phyloP scores from a whole-genome alignment of 2,888 invertebrate genomes.

The Drosophila maculinotata region DNA sequence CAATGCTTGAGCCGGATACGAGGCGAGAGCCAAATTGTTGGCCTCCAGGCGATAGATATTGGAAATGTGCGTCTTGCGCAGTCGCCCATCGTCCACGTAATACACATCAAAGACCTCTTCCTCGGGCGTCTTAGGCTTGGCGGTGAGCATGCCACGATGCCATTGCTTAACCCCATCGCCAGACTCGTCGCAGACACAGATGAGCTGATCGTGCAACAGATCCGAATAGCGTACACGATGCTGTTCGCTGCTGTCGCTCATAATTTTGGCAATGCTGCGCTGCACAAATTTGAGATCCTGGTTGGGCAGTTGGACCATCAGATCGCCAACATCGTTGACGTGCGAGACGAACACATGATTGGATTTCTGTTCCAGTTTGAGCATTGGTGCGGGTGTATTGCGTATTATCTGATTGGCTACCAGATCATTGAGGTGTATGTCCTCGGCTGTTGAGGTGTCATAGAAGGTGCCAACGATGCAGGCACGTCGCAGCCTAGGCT shows the following conservation, averaged over 20 bases:
- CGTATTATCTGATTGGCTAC: conserved; percentile 86
- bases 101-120: conserved; percentile 85
- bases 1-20: conserved; percentile 87
- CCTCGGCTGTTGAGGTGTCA: conserved; percentile 88
- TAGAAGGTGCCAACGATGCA: conserved; percentile 87
- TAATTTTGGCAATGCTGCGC: conserved; percentile 61
- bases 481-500: conserved; percentile 40
- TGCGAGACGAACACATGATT: conserved; percentile 82
- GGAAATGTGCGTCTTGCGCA: conserved; percentile 84
- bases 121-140: conserved; percentile 81
- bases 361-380: conserved; percentile 77
- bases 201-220: conserved; percentile 84
- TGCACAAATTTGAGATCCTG: conserved; percentile 83
- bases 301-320: conserved; percentile 82
- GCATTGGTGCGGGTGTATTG: conserved; percentile 80
- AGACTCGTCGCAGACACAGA: conserved; percentile 85
- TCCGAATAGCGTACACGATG: conserved; percentile 78
- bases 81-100: conserved; percentile 87
- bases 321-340: conserved; percentile 82
- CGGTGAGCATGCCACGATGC: conserved; percentile 85
- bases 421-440: conserved; percentile 88
- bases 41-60: conserved; percentile 86
- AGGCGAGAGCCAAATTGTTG: conserved; percentile 86
- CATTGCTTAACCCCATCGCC: conserved; percentile 74
- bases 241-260: conserved; percentile 66